phyloP scores from a whole-genome alignment of 92 coral and sea anemone species.

The Actinernus sp. region DNA sequence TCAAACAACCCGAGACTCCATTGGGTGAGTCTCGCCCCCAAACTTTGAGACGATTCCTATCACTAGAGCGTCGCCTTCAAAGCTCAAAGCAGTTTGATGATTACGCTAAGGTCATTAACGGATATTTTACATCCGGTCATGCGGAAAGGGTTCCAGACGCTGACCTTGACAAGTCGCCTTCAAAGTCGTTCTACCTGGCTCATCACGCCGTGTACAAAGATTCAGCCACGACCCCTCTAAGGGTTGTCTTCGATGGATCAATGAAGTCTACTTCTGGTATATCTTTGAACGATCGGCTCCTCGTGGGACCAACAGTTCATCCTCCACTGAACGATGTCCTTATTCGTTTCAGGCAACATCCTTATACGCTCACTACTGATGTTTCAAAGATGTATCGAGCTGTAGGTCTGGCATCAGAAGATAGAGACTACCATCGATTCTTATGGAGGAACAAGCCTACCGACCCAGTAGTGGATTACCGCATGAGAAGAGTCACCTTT shows the following conservation, averaged over 20 bases:
- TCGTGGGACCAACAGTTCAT: constrained; percentile 40
- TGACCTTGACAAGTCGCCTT: constrained; percentile 28
- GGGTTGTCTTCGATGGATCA: constrained; percentile 42
- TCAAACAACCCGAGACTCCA: constrained; percentile 1
- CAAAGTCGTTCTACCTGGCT: constrained; percentile 33
- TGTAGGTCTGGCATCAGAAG: constrained; percentile 16
- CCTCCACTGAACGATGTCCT: constrained; percentile 48
- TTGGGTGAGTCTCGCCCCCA: constrained; percentile 41
- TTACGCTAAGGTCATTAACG: constrained; percentile 18
- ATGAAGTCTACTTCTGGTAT: constrained; percentile 40
- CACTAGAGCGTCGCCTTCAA: constrained; percentile 49
- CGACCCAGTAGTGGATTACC: constrained; percentile 38
- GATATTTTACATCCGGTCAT: constrained; percentile 34
- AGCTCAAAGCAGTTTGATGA: constrained; percentile 17
- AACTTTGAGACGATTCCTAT: constrained; percentile 47
- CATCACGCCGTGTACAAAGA: constrained; percentile 56
- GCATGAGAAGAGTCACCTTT: constrained; percentile 67
- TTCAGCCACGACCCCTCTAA: constrained; percentile 33
- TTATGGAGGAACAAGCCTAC: constrained; percentile 39
- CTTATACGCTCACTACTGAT: constrained; percentile 42
- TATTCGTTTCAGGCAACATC: constrained; percentile 43
- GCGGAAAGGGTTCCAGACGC: constrained; percentile 45
- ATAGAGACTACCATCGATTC: constrained; percentile 50
- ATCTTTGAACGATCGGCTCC: constrained; percentile 26
- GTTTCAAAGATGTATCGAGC: constrained; percentile 67